phyloP scores from a whole-genome alignment of 1,140 invertebrate species.

The Rhagoletis zephyria region DNA sequence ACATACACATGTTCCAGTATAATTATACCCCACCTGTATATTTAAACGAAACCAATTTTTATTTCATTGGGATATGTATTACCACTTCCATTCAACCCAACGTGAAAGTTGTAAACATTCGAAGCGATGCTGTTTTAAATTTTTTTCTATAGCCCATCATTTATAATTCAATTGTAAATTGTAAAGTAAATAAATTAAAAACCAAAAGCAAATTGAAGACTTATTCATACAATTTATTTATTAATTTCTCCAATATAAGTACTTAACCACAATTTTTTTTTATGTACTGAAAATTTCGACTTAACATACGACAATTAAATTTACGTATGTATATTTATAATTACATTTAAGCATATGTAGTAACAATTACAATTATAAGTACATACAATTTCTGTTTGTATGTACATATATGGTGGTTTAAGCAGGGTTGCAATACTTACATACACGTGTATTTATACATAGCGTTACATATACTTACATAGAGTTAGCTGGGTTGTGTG shows the following conservation, averaged over 20 bases:
- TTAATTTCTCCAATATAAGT: conserved; percentile 23
- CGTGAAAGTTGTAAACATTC: no score
- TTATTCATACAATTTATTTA: conserved; percentile 34
- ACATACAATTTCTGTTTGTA: background rate
- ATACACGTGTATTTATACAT: background rate
- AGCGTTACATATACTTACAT: background rate
- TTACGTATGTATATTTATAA: background rate
- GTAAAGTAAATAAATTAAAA: conserved; percentile 5
- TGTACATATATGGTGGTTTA: background rate
- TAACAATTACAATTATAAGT: conserved; percentile 12
- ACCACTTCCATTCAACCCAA: no score
- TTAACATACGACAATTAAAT: background rate
- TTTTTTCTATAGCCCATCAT: no score
- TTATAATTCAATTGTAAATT: no score
- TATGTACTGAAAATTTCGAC: conserved; percentile 18
- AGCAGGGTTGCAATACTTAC: background rate
- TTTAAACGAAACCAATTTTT: no score
- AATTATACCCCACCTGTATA: no score
- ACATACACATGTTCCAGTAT: no score
- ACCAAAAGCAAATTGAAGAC: background rate
- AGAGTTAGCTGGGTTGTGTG: background rate
- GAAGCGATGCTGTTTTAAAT: no score
- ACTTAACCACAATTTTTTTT: background rate
- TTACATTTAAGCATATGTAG: conserved; percentile 5
- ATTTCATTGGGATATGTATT: no score